Evolutionary conservation across 2,888 invertebrate species (phyloP).

Genomic region (Rhagonycha fulva): DNA sequence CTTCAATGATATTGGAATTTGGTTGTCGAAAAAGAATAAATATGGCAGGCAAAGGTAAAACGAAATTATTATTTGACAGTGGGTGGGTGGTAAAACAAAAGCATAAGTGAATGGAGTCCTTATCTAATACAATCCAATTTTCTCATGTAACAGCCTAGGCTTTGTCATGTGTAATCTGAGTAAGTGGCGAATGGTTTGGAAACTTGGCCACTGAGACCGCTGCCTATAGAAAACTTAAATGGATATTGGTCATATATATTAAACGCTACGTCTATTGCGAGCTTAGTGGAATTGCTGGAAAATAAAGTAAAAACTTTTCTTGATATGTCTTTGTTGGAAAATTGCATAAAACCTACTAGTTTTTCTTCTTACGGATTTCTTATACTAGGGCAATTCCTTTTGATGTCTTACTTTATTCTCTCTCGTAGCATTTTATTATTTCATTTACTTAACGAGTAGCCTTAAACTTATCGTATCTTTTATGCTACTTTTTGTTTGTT

Average conservation of each 20-base stretch:
- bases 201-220: slow-evolving; percentile 39
- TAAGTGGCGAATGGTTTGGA: slow-evolving; percentile 46
- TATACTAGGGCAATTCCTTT: neutral
- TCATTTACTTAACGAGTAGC: neutral
- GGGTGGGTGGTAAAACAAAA: slow-evolving; percentile 11
- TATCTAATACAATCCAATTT: slow-evolving; percentile 42
- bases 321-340: slow-evolving; percentile 28
- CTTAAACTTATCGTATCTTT: neutral
- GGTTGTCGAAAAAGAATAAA: neutral
- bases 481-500: slow-evolving; percentile 1
- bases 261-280: slow-evolving; percentile 29
- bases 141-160: slow-evolving; percentile 36
- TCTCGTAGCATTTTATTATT: neutral
- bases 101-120: slow-evolving; percentile 32
- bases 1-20: neutral
- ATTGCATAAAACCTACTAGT: slow-evolving; percentile 14
- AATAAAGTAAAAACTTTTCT: slow-evolving; percentile 31
- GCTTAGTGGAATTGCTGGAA: slow-evolving; percentile 32
- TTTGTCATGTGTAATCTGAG: slow-evolving; percentile 45
- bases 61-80: slow-evolving; percentile 18
- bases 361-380: neutral
- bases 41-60: slow-evolving; percentile 6
- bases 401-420: neutral
- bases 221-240: slow-evolving; percentile 39
- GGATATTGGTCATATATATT: slow-evolving; percentile 46